Conservation (phyloP, 2,797 vertebrate species). For the Labeo calbasu region DNA sequence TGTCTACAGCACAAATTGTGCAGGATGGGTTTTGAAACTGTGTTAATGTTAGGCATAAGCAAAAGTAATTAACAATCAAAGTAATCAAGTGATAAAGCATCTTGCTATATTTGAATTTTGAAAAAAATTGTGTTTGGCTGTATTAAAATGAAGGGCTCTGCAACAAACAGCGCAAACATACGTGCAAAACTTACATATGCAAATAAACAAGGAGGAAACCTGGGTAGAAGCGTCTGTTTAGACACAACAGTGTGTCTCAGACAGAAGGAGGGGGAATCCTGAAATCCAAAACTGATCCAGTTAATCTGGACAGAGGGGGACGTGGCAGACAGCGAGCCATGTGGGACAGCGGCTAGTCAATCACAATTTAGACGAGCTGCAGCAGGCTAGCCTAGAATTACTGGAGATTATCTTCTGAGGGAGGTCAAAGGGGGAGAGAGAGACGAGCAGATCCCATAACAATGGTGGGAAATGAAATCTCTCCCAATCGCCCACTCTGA, state of each 20-base stretch:
- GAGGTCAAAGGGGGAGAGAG: conserved; percentile 39
- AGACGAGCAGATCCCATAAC: conserved; percentile 64
- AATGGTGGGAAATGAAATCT: conserved; percentile 52
- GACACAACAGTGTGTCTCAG: conserved; percentile 42
- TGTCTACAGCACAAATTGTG: background rate
- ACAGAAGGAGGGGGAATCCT: conserved; percentile 61
- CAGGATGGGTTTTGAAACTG: background rate
- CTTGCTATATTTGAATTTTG: background rate
- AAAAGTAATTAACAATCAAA: background rate
- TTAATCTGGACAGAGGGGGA: conserved; percentile 67
- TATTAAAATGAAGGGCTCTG: background rate
- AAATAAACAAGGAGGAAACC: conserved; percentile 29
- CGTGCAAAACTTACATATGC: conserved; percentile 10
- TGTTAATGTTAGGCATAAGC: background rate
- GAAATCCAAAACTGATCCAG: conserved; percentile 75
- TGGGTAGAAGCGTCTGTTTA: conserved; percentile 49
- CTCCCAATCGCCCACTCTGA: conserved; percentile 38
- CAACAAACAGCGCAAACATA: conserved; percentile 2
- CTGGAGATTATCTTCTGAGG: conserved; percentile 73
- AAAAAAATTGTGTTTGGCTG: background rate
- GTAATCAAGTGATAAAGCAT: background rate
- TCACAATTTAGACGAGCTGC: conserved; percentile 76
- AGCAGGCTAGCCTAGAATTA: conserved; percentile 74
- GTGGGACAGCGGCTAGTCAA: conserved; percentile 73
- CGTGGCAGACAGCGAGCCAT: conserved; percentile 55